Percentiles rank a stretch among this genome's conserved stretches.
phyloP scores from a whole-genome alignment of 2,888 invertebrate species.

The Cerceris rybyensis region DNA sequence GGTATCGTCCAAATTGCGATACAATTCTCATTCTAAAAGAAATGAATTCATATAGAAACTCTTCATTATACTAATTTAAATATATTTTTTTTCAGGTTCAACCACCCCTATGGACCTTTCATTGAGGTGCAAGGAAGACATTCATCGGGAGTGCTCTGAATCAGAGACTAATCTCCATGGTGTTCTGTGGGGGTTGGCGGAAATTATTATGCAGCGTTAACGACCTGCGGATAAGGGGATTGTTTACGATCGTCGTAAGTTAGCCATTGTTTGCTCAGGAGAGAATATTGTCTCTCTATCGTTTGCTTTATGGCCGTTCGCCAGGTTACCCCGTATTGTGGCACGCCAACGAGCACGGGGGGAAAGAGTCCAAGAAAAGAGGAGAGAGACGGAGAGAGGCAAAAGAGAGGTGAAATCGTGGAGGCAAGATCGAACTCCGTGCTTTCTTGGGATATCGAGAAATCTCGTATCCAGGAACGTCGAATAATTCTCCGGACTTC shows the following conservation, averaged over 20 bases:
- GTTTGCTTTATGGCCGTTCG: conserved; percentile 68
- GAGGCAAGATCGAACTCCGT: conserved; percentile 53
- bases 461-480: conserved; percentile 47
- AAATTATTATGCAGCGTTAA: conserved; percentile 73
- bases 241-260: conserved; percentile 72
- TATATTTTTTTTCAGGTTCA: background rate
- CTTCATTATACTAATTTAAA: too few species aligned
- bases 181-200: conserved; percentile 32
- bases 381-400: conserved; percentile 17
- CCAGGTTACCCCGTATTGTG: conserved; percentile 54
- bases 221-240: conserved; percentile 71
- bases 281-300: conserved; percentile 73
- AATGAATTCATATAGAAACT: too few species aligned
- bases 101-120: background rate
- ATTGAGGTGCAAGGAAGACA: background rate
- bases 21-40: too few species aligned
- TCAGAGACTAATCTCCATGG: conserved; percentile 27
- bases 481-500: conserved; percentile 44
- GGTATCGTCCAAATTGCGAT: too few species aligned
- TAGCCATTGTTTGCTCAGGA: conserved; percentile 70
- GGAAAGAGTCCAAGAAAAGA: conserved; percentile 5
- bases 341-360: conserved; percentile 21
- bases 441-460: conserved; percentile 46
- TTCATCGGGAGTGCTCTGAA: conserved; percentile 22
- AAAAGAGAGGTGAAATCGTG: conserved; percentile 44